Percentiles rank a stretch among this genome's conserved stretches.
Evolutionary conservation across 2,888 invertebrate genomes (phyloP).

Genomic region (Macaria liturata): DNA sequence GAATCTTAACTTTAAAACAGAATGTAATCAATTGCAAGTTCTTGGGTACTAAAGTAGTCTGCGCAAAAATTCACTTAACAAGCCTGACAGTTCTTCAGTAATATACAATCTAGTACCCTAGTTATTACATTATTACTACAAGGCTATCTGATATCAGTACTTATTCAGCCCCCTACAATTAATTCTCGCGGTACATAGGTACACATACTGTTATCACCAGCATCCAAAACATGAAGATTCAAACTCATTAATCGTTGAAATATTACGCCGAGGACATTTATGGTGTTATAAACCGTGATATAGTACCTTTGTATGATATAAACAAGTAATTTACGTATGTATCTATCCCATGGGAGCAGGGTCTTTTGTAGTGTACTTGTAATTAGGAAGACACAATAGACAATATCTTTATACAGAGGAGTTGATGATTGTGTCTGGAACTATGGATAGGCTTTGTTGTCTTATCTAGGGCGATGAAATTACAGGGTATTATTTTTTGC

Average conservation of each 20-base stretch:
- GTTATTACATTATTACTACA: too few relatives aligned
- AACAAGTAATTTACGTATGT: slow-evolving; percentile 30
- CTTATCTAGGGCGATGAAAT: too few relatives aligned
- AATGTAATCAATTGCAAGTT: too few relatives aligned
- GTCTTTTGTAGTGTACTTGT: slow-evolving; percentile 13
- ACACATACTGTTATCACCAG: slow-evolving; percentile 6
- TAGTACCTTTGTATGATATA: slow-evolving; percentile 37
- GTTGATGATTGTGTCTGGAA: slow-evolving; percentile 7
- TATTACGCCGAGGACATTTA: slow-evolving; percentile 33
- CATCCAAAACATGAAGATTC: slow-evolving; percentile 29
- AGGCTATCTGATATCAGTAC: too few relatives aligned
- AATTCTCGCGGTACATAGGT: too few relatives aligned
- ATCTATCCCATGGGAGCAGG: slow-evolving; percentile 14
- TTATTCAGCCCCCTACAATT: too few relatives aligned
- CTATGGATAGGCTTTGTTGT: background rate
- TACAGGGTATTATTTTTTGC: too few relatives aligned
- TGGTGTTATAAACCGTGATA: slow-evolving; percentile 37
- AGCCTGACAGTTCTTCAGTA: too few relatives aligned
- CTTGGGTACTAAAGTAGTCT: too few relatives aligned
- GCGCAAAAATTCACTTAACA: too few relatives aligned
- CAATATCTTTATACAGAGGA: slow-evolving; percentile 10
- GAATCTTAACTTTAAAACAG: too few relatives aligned
- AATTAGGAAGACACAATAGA: slow-evolving; percentile 21
- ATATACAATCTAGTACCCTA: too few relatives aligned
- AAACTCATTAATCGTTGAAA: slow-evolving; percentile 25